Base-by-base conservation (phyloP, 2,797 vertebrate genomes). In the Buceros bicornis region DNA sequence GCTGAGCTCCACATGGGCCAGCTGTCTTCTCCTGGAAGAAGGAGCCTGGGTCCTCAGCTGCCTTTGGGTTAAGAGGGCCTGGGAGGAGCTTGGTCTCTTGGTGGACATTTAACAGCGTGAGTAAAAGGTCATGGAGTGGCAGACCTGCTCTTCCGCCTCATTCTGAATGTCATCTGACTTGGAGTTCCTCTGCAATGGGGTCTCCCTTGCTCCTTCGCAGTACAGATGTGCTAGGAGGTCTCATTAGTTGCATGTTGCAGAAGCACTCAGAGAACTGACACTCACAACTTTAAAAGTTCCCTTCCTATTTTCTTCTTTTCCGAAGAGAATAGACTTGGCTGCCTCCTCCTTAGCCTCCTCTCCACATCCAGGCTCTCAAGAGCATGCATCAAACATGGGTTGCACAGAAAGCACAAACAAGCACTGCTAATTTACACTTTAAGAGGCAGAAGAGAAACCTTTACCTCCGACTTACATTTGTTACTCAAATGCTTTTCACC, bases 391-490 rank as follows among this genome's bases (percentile, higher is more conserved):
- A 95, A 95, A 94, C 88, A 84, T 43, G 10, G 82, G 45, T 16
- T 74, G 42, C 72, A 79, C 45, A 92, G 94, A 96, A 97, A 95
- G 54, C 91, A 94, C 82, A 97, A 95, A 95, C 92, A 85, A 65
- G 76, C 80, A 40, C 89, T 87, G 86, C 93, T 97, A 91, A 92
- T 96, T 97, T 97, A 93, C 97, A 98, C 96, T 97, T 95, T 96
- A 97, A 97, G 93, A 64, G 66, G 54, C 47, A 80, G 94, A 67
- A 95, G 85, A 97, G 93, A 95, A 97, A 96, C 87, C 94, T 72
- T 96, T 96, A 95, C 84, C 95, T 97, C 92, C 95, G 62, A 91
- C 90, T 97, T 97, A 95, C 94, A 97, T 91, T 94, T 66, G 87
- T 90, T 97, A 95, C 95, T 95, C 94, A 93, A 96, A 92, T 81